These are phyloP conservation scores for Pantala flavescens DNA, from an alignment of 1,140 invertebrate genomes.

Conservation along the genomic window DNA sequence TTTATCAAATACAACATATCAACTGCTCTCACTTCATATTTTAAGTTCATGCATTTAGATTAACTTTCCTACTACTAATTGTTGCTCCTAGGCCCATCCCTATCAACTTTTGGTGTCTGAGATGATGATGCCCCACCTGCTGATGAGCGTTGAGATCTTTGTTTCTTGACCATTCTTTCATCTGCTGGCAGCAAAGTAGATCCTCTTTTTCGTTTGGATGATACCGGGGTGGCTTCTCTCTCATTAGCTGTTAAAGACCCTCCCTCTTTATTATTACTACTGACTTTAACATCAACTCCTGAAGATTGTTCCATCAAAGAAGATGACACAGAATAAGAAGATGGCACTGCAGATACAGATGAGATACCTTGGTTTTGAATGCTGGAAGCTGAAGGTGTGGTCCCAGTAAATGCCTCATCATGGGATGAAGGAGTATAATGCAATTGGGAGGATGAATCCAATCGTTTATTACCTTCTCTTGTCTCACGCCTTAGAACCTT, in stretches of 20 bases:
- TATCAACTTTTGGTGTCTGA: not conserved
- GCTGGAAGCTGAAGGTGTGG: not conserved
- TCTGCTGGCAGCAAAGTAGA: not conserved
- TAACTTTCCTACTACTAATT: too few species aligned
- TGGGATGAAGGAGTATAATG: not conserved
- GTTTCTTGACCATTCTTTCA: not conserved
- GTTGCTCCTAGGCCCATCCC: not conserved
- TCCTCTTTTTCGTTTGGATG: not conserved
- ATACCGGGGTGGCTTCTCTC: not conserved
- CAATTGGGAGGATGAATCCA: not conserved
- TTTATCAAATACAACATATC: too few species aligned
- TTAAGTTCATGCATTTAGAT: too few species aligned
- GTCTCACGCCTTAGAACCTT: slow-evolving; percentile 7
- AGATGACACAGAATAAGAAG: not conserved
- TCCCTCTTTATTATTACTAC: not conserved
- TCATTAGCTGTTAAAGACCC: not conserved
- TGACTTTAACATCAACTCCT: not conserved
- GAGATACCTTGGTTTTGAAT: not conserved
- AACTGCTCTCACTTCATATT: too few species aligned
- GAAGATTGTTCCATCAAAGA: not conserved
- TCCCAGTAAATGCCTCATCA: not conserved
- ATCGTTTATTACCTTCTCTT: slow-evolving; percentile 11
- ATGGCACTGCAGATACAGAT: not conserved
- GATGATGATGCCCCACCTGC: not conserved
- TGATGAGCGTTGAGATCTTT: not conserved